Conservation (phyloP, 2,888 invertebrate genomes). For the Oxytorus armatus region DNA sequence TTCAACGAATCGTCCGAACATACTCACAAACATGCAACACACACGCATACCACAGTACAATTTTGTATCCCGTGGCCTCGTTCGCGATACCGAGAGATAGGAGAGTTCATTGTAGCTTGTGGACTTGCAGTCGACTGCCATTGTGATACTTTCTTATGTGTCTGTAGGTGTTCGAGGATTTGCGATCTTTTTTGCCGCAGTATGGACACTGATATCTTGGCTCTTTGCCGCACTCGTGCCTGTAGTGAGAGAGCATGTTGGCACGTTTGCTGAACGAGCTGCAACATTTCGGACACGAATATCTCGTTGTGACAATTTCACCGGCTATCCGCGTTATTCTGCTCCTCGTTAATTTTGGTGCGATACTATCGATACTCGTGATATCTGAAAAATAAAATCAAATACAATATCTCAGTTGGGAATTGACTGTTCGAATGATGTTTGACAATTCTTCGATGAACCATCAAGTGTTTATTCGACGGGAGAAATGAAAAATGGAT, state of each 20-base stretch:
- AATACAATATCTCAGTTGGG: not conserved
- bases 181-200: constrained; percentile 72
- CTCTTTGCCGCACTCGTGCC: constrained; percentile 75
- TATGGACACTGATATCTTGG: constrained; percentile 76
- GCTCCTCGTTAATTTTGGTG: constrained; percentile 4
- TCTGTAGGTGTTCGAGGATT: constrained; percentile 69
- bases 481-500: too few species aligned
- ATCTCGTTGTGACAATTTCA: constrained; percentile 25
- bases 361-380: not conserved
- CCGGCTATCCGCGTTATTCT: constrained; percentile 12
- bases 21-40: constrained; percentile 68
- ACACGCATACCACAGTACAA: constrained; percentile 65
- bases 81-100: constrained; percentile 9
- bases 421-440: too few species aligned
- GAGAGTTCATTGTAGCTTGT: constrained; percentile 69
- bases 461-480: not conserved
- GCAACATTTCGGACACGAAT: constrained; percentile 64
- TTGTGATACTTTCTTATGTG: constrained; percentile 68
- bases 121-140: constrained; percentile 68
- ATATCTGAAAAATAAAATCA: constrained; percentile 42
- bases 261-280: constrained; percentile 69
- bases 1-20: constrained; percentile 60
- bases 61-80: constrained; percentile 47
- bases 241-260: constrained; percentile 76
- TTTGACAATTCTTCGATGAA: not conserved